Evolutionary conservation across 2,888 invertebrate species (phyloP).

Genomic region (Leptinotarsa juncta): DNA sequence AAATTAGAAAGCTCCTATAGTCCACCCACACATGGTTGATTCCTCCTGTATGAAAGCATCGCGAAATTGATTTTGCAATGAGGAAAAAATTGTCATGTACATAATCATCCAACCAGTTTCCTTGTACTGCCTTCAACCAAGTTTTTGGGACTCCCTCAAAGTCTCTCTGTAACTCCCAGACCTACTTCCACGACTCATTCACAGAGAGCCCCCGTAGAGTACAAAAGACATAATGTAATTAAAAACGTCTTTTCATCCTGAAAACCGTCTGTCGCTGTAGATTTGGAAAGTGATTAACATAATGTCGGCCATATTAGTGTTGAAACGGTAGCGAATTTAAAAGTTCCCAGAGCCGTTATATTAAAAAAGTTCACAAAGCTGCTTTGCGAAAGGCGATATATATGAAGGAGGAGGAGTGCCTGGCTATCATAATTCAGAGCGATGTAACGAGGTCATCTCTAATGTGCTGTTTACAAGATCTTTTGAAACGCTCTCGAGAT

Average conservation of each 20-base stretch:
- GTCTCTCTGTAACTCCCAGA: no score
- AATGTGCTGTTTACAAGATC: slow-evolving; percentile 14
- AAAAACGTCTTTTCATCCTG: slow-evolving; percentile 4
- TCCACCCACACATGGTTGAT: no score
- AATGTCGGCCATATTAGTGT: slow-evolving; percentile 15
- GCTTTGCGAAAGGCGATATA: slow-evolving; percentile 7
- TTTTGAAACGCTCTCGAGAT: neutral
- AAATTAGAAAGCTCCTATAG: no score
- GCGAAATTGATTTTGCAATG: no score
- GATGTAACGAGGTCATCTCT: slow-evolving; percentile 14
- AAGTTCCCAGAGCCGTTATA: neutral
- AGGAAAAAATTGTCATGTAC: no score
- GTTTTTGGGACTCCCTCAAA: no score
- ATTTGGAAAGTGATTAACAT: slow-evolving; percentile 14
- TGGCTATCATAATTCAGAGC: neutral
- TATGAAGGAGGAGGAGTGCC: slow-evolving; percentile 1
- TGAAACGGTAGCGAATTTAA: slow-evolving; percentile 7
- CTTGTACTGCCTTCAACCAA: no score
- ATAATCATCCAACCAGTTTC: no score
- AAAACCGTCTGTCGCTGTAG: slow-evolving; percentile 8
- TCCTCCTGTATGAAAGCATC: no score
- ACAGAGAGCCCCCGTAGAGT: neutral
- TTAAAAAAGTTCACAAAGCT: slow-evolving; percentile 13
- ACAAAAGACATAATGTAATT: slow-evolving; percentile 10
- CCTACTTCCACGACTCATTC: no score